Conservation (phyloP, 2,113 vertebrate species). For the Prinia subflava region DNA sequence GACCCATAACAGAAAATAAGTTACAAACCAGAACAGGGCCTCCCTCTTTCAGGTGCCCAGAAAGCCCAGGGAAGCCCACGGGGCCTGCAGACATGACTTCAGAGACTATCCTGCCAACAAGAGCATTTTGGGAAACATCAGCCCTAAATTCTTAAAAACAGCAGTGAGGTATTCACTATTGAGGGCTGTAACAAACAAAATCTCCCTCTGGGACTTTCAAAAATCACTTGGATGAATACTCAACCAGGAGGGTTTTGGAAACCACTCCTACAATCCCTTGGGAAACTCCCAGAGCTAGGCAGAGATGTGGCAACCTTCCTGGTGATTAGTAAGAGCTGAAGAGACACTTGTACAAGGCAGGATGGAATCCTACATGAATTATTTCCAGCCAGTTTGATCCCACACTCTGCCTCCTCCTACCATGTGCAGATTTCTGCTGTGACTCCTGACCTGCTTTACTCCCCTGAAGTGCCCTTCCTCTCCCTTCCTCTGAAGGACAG, state of each 20-base stretch:
- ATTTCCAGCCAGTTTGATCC: not conserved
- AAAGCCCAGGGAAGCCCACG: not conserved
- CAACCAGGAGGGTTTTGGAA: not conserved
- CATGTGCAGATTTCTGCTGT: accelerated
- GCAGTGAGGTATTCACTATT: not conserved
- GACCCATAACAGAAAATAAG: not conserved
- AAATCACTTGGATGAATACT: not conserved
- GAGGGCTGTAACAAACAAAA: not conserved
- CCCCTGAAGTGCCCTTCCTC: not conserved
- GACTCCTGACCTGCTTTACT: not conserved
- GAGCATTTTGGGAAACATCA: not conserved
- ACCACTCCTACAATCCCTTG: not conserved
- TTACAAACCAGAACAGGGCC: not conserved
- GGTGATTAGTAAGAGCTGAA: not conserved
- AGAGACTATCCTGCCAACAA: not conserved
- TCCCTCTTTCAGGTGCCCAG: not conserved
- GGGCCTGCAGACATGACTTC: not conserved
- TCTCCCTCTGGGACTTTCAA: not conserved
- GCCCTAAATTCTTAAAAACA: not conserved
- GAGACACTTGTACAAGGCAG: not conserved
- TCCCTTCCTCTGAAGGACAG: not conserved
- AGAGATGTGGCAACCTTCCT: not conserved
- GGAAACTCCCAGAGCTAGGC: not conserved
- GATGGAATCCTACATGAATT: not conserved
- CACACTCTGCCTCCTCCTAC: not conserved